Percentiles rank a stretch among this genome's conserved stretches.
phyloP scores from a whole-genome alignment of 2,888 invertebrate genomes.

The Orthosia incerta region DNA sequence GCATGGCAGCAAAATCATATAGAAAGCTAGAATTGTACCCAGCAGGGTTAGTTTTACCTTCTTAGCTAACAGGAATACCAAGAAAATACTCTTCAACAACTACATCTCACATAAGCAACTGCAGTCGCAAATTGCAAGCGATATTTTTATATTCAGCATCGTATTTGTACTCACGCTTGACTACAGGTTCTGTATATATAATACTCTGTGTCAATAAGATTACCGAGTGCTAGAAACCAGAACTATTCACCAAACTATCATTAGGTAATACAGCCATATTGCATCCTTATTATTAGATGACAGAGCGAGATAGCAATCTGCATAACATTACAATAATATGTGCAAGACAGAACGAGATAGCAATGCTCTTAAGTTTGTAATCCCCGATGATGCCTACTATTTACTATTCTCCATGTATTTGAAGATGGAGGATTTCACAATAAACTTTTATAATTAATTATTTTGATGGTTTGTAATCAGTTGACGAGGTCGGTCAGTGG shows the following conservation, averaged over 20 bases:
- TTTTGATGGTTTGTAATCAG: constrained; percentile 39
- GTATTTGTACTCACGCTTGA: background rate
- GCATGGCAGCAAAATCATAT: background rate
- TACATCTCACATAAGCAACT: background rate
- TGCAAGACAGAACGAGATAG: constrained; percentile 10
- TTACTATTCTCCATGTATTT: constrained; percentile 11
- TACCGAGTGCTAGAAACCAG: constrained; percentile 26
- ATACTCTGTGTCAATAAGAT: constrained; percentile 21
- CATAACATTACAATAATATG: background rate
- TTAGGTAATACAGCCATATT: constrained; percentile 15
- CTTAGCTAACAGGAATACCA: too few relatives aligned
- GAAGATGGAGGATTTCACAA: constrained; percentile 5
- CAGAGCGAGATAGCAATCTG: constrained; percentile 20
- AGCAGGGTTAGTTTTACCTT: background rate
- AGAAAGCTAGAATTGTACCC: background rate
- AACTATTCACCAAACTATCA: constrained; percentile 17
- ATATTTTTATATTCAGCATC: background rate
- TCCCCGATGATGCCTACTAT: constrained; percentile 4
- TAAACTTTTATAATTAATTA: constrained; percentile 24
- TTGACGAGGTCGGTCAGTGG: too few relatives aligned
- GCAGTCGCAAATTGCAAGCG: background rate
- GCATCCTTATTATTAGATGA: constrained; percentile 24
- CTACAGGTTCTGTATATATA: constrained; percentile 12
- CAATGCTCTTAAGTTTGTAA: constrained; percentile 3
- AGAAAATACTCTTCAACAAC: background rate